These are phyloP conservation scores for Harmothoe impar DNA, from an alignment of 2,888 invertebrate genomes.

Conservation along the genomic window DNA sequence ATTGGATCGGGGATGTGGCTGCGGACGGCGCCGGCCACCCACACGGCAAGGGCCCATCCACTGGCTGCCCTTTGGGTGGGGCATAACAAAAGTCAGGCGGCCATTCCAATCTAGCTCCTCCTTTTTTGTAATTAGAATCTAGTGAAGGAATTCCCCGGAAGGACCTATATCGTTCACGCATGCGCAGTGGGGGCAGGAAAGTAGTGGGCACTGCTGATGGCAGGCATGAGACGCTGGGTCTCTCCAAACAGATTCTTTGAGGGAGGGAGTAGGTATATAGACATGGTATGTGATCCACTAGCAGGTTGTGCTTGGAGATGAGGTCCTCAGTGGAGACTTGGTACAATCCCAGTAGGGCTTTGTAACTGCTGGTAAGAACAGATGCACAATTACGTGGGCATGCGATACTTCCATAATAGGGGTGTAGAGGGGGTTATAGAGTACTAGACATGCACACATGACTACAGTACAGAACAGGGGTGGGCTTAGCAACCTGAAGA, in stretches of 20 bases:
- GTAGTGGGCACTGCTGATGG: background rate
- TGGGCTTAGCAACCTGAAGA: too few species aligned
- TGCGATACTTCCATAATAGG: background rate
- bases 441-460: too few species aligned
- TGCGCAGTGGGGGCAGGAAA: background rate
- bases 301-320: background rate
- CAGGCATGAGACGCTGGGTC: background rate
- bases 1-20: background rate
- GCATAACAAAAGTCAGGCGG: background rate
- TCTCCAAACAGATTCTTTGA: background rate
- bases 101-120: background rate
- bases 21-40: background rate
- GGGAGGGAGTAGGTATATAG: background rate
- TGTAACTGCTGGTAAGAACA: background rate
- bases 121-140: constrained; percentile 10
- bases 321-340: background rate
- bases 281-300: background rate
- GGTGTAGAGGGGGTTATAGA: background rate
- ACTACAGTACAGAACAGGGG: too few species aligned
- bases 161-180: constrained; percentile 1
- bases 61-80: background rate
- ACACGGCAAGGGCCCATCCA: constrained; percentile 20
- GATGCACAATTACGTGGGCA: background rate
- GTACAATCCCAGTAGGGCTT: background rate
- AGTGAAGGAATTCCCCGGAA: background rate